Conservation (phyloP, 1,140 invertebrate species). For the Tigriopus japonicus region DNA sequence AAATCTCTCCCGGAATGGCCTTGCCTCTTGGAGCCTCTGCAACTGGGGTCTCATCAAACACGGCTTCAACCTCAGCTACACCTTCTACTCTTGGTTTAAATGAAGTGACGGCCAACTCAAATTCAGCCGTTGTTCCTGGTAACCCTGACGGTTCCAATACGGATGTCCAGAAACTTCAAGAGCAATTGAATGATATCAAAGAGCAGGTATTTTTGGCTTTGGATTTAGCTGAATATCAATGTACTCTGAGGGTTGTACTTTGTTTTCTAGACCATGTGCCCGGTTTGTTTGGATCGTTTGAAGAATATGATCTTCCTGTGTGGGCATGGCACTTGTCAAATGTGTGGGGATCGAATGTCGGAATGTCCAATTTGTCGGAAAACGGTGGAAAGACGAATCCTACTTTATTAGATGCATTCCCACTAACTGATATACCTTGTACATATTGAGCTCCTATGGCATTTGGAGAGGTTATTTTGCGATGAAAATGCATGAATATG, state of each 20-base stretch:
- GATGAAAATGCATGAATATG: not conserved
- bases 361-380: slow-evolving; percentile 95
- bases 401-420: slow-evolving; percentile 46
- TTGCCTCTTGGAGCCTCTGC: too few species aligned
- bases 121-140: slow-evolving; percentile 45
- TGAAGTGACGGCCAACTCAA: slow-evolving; percentile 23
- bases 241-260: not conserved
- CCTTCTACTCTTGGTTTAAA: slow-evolving; percentile 13
- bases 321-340: slow-evolving; percentile 91
- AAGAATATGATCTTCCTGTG: slow-evolving; percentile 98
- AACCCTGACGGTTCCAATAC: slow-evolving; percentile 34
- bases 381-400: slow-evolving; percentile 78
- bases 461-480: not conserved
- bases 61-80: not conserved
- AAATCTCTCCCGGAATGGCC: slow-evolving; percentile 17
- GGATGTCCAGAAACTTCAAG: slow-evolving; percentile 82
- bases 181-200: slow-evolving; percentile 90
- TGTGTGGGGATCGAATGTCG: slow-evolving; percentile 89
- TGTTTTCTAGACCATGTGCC: slow-evolving; percentile 82
- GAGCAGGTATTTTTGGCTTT: too few species aligned
- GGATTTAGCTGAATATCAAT: slow-evolving; percentile 16
- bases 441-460: not conserved
- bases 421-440: not conserved
- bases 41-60: too few species aligned
- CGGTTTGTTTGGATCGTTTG: slow-evolving; percentile 85